Conservation (phyloP, 2,797 vertebrate genomes). For the Xenopus petersii region DNA sequence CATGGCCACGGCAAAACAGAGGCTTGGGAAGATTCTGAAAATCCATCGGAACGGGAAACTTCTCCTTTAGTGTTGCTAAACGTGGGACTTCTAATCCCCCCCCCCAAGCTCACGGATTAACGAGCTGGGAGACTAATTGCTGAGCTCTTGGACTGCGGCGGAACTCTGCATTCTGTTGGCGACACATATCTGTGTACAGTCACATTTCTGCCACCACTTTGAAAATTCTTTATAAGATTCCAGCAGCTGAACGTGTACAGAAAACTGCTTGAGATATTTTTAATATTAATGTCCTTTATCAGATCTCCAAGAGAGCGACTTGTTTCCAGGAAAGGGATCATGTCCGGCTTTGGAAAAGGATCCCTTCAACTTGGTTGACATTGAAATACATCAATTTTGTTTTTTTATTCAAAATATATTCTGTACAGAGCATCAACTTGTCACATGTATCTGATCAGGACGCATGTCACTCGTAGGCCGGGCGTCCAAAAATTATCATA, state of each 20-base stretch:
- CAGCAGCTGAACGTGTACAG: constrained; percentile 86
- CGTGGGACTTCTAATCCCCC: constrained; percentile 54
- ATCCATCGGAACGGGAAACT: constrained; percentile 98
- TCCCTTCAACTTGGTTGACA: constrained; percentile 56
- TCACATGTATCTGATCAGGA: constrained; percentile 48
- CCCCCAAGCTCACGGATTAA: constrained; percentile 56
- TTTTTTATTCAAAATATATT: not conserved
- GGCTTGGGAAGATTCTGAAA: constrained; percentile 99
- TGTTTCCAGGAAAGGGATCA: constrained; percentile 79
- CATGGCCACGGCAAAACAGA: constrained; percentile 98
- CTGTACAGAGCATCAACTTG: constrained; percentile 7
- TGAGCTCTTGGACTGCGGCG: constrained; percentile 65
- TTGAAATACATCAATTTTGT: too few relatives aligned
- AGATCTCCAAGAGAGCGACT: constrained; percentile 88
- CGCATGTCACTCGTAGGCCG: constrained; percentile 8
- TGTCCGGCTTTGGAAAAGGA: constrained; percentile 79
- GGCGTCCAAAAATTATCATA: not conserved
- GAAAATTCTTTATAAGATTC: constrained; percentile 83
- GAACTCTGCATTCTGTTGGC: constrained; percentile 62
- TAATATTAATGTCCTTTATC: constrained; percentile 84
- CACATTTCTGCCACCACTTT: constrained; percentile 77
- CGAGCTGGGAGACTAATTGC: constrained; percentile 59
- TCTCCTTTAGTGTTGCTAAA: constrained; percentile 81
- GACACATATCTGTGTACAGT: constrained; percentile 54
- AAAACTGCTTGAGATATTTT: constrained; percentile 93